phyloP scores from a whole-genome alignment of 2,888 invertebrate genomes.

The Coelogynopora nodosa region DNA sequence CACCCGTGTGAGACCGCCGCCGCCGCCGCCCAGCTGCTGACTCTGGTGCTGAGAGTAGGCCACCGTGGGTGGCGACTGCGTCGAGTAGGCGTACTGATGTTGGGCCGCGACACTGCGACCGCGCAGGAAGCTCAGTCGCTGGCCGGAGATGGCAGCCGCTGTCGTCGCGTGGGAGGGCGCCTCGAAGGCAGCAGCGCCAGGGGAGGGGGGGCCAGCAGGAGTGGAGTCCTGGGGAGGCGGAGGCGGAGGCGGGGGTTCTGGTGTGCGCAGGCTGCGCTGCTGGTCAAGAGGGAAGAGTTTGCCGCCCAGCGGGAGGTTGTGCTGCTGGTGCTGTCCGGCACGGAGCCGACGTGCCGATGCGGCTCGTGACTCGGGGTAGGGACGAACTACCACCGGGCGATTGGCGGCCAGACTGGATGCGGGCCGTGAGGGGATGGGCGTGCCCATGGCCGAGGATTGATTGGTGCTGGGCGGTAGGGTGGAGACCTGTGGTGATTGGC shows the following conservation, averaged over 20 bases:
- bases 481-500: background rate
- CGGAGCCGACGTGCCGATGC: background rate
- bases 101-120: background rate
- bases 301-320: background rate
- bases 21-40: too few species aligned
- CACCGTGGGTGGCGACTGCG: background rate
- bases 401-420: background rate
- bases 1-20: background rate
- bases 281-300: background rate
- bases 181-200: background rate
- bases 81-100: background rate
- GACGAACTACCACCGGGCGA: background rate
- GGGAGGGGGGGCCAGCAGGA: background rate
- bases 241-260: background rate
- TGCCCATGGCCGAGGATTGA: background rate
- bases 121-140: background rate
- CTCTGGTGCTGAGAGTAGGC: background rate
- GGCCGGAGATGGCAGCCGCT: background rate
- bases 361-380: background rate
- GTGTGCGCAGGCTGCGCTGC: background rate
- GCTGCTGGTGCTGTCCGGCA: background rate
- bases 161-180: too few species aligned
- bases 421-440: background rate
- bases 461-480: background rate
- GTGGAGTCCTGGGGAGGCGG: background rate